Conservation (phyloP, 2,113 vertebrate species). For the Lasiurus borealis region DNA sequence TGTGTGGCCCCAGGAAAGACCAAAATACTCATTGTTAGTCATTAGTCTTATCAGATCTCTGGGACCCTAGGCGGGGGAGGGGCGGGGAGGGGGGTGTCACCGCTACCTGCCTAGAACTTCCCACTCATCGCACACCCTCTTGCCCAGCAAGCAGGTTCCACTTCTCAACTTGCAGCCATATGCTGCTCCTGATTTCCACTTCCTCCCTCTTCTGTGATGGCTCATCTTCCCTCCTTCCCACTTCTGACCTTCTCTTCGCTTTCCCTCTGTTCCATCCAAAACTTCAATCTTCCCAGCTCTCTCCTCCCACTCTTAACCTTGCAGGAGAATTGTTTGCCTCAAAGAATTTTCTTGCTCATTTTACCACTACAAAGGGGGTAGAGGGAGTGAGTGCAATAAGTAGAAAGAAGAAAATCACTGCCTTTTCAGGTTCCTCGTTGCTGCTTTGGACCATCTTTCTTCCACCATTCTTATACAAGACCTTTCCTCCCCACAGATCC, state of each 20-base stretch:
- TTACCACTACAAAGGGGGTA: not conserved
- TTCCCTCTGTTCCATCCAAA: not conserved
- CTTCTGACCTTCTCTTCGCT: not conserved
- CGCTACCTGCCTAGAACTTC: not conserved
- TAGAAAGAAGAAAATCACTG: not conserved
- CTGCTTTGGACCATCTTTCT: not conserved
- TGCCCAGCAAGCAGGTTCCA: accelerated
- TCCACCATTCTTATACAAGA: not conserved
- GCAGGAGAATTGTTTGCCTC: not conserved
- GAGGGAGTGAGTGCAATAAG: not conserved
- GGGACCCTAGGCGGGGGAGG: too few relatives aligned
- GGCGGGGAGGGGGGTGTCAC: not conserved
- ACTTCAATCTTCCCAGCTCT: not conserved
- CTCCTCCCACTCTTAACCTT: not conserved
- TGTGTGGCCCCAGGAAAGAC: not conserved
- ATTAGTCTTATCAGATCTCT: not conserved
- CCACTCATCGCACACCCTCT: not conserved
- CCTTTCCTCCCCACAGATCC: not conserved
- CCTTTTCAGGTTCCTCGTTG: not conserved
- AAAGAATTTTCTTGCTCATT: not conserved
- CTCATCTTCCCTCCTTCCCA: not conserved
- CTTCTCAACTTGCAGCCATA: not conserved
- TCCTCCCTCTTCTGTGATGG: not conserved
- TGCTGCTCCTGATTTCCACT: not conserved
- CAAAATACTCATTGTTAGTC: not conserved